phyloP scores from a whole-genome alignment of 2,888 invertebrate genomes.

The Geotrupes spiniger region DNA sequence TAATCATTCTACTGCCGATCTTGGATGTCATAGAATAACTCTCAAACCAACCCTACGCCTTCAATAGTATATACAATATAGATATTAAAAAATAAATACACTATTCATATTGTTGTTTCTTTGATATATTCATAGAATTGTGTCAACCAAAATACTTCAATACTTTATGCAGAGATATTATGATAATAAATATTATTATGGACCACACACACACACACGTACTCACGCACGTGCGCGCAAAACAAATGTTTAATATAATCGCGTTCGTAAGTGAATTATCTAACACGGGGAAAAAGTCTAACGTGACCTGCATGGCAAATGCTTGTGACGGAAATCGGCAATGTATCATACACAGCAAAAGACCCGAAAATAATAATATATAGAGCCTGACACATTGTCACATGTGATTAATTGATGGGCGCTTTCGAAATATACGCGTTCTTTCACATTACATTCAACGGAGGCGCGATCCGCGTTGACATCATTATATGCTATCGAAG shows the following conservation, averaged over 20 bases:
- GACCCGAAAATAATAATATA: conserved; percentile 41
- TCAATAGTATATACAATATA: no score
- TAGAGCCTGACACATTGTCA: conserved; percentile 40
- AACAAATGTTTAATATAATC: neutral
- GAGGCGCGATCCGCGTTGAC: neutral
- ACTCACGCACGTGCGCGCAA: no score
- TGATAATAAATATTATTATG: no score
- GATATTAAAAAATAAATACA: no score
- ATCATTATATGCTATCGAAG: conserved; percentile 14
- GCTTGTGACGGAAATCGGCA: conserved; percentile 35
- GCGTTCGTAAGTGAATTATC: neutral
- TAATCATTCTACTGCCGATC: no score
- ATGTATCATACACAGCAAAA: conserved; percentile 38
- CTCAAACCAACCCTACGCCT: no score
- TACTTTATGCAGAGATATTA: no score
- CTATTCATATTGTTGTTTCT: no score
- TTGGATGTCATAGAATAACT: no score
- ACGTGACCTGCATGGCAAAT: conserved; percentile 31
- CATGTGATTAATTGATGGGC: conserved; percentile 39
- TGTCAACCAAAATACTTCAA: no score
- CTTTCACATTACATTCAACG: neutral
- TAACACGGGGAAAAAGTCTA: neutral
- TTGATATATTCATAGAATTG: no score
- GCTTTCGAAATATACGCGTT: conserved; percentile 22
- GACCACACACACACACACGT: no score